Evolutionary conservation across 2,888 invertebrate genomes (phyloP), one percentile per base, ranked within the genome.

Genomic region (Ctenicera cuprea): DNA sequence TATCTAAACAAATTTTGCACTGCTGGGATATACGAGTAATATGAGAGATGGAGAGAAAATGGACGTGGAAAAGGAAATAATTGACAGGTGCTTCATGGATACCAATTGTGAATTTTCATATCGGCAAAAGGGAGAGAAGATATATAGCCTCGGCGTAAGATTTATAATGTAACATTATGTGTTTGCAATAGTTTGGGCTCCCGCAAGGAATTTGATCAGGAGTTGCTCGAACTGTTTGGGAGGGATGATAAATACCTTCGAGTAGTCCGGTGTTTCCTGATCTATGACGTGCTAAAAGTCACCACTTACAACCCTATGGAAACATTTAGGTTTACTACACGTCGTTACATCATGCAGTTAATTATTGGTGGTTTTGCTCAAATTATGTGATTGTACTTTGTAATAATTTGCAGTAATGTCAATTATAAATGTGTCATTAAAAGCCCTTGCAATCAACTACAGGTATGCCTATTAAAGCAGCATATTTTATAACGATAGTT

Each of bases 151-250:
- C n/a, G 41, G 22, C 38, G 65, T 52, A 50, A 66, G 65, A 66
- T 66, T 66, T 66, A 66, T 66, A 66, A 52, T 66, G 52, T 52
- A 43, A 66, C 65, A 66, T 66, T 66, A 66, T 66, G 52, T 52
- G 65, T 66, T 66, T 33, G 65, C 65, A 52, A 66, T 66, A 52
- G 65, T 37, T 48, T 64, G 64, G 50, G 45, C 54, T 54, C 65
- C 50, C 50, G 16, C 30, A 65, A 65, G 65, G 52, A 66, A 66
- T 66, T 66, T 66, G 65, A 66, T 66, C 52, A 66, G 50, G 65
- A 66, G 65, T 41, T 54, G 54, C 54, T 54, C n/a, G 65, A 37
- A 54, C 22, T 66, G 52, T 66, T 66, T 22, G 50, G 37, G 37
- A 16, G 14, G 52, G 65, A 66, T 66, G 65, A 66, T 66, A 52